Base-by-base conservation (phyloP, 2,797 vertebrate genomes). In the Podarcis siculus region DNA sequence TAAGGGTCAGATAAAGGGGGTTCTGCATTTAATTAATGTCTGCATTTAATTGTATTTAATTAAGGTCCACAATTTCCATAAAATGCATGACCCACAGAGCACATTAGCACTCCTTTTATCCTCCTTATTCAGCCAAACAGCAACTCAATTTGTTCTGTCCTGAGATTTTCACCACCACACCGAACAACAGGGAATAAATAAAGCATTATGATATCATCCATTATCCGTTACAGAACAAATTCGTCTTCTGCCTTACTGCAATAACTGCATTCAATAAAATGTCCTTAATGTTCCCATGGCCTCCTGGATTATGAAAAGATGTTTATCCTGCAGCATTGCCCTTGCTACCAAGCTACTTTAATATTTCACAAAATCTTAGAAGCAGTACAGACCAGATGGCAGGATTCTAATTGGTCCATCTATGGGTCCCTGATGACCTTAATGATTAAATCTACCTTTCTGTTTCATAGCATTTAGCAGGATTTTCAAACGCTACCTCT, bases 401-500 rank as follows among this genome's bases (percentile, higher is more conserved):
- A 93, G 85, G 61, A 83, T 10, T 81, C 89, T 78, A 91, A 66
- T 12, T 80, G 80, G 73, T 86, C 87, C 19, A 35, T 58, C 32
- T 94, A 27, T 55, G 84, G 77, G 78, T 92, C 12, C 84, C 82
- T 64, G 79, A 79, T 93, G 86, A 82, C 78, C 42, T 89, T 77
- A 80, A 10, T 79, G 42, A 64, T 87, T 93, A 90, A 92, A 94
- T 27, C 72, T 89, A 49, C 32, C 76, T 90, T 92, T 91, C 2
- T 0, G 19, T 81, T 95, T 91, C 92, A 87, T 69, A 72, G 61
- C 42, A 89, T 87, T 93, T 90, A 87, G 85, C 15, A 84, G 76
- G 78, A 89, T 92, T 95, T 95, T 93, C 89, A 92, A 88, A 87
- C 83, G 78, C 81, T 80, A 25, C 35, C 79, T 84, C 81, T 91